Percentiles rank a stretch among this genome's conserved stretches.
phyloP scores from a whole-genome alignment of 53 echinoderm and acorn worm genomes.

The Astropecten irregularis region DNA sequence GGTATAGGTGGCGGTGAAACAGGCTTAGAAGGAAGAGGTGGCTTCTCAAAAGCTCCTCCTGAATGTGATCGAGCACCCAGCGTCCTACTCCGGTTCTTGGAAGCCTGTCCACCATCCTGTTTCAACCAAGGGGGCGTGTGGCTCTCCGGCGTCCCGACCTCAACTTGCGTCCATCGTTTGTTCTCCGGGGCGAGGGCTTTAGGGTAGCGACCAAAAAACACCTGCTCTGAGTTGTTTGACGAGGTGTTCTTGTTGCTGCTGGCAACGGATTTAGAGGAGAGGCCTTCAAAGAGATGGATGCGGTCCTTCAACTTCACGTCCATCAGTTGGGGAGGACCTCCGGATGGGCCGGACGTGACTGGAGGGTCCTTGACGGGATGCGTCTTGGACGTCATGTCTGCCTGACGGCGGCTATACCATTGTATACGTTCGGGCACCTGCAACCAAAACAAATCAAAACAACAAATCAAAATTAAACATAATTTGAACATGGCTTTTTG shows the following conservation, averaged over 20 bases:
- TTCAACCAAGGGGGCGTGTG: not conserved
- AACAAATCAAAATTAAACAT: not conserved
- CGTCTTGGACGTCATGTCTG: not conserved
- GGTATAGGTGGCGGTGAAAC: too few relatives aligned
- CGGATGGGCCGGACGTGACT: conserved; percentile 6
- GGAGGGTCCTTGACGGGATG: not conserved
- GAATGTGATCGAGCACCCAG: not conserved
- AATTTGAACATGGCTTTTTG: not conserved
- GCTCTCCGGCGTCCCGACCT: not conserved
- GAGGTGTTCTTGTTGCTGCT: conserved; percentile 28
- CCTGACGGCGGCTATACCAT: not conserved
- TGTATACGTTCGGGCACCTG: conserved; percentile 1
- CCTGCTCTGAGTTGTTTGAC: conserved; percentile 39
- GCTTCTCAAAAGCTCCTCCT: not conserved
- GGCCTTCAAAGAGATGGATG: conserved; percentile 62
- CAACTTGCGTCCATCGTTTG: conserved; percentile 71
- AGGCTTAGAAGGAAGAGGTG: not conserved
- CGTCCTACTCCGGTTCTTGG: not conserved
- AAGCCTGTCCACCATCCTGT: not conserved
- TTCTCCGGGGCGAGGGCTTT: conserved; percentile 66
- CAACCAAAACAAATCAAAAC: not conserved
- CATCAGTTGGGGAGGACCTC: conserved; percentile 19
- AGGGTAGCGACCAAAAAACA: conserved; percentile 45
- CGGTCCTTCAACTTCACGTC: conserved; percentile 59
- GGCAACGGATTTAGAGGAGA: not conserved